Evolutionary conservation across 2,113 vertebrate species (phyloP).

Genomic region (Sebastes fasciatus): DNA sequence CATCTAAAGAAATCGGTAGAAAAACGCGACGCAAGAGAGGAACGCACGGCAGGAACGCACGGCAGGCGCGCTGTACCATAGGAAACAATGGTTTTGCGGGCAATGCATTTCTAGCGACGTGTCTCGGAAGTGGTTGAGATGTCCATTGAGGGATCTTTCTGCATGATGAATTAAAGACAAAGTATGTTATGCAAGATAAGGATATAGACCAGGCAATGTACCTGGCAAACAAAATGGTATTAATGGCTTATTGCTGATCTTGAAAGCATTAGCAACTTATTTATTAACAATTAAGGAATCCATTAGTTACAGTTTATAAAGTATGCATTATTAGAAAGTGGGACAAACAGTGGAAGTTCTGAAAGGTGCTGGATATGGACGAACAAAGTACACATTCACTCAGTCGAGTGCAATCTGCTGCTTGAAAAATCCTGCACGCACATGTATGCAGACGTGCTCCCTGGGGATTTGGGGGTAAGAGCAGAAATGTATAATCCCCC

Average conservation of each 20-base stretch:
- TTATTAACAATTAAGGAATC: neutral
- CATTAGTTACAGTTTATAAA: neutral
- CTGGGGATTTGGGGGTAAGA: conserved; percentile 54
- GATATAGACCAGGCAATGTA: neutral
- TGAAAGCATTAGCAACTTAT: neutral
- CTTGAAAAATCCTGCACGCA: conserved; percentile 23
- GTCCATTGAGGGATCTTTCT: too few species aligned
- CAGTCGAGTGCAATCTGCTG: conserved; percentile 22
- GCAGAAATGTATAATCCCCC: conserved; percentile 69
- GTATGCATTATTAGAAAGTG: neutral
- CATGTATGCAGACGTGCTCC: conserved; percentile 42
- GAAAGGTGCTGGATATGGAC: conserved; percentile 14
- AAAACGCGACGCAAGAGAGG: too few species aligned
- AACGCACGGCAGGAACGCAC: too few species aligned
- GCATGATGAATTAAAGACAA: neutral
- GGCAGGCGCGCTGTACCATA: too few species aligned
- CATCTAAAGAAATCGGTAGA: too few species aligned
- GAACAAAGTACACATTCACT: conserved; percentile 19
- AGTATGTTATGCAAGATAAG: neutral
- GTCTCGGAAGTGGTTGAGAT: too few species aligned
- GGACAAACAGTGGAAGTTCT: neutral
- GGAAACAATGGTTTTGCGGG: too few species aligned
- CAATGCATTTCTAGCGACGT: too few species aligned
- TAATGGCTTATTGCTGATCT: neutral
- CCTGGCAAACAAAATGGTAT: neutral